Conservation (phyloP, 2,888 invertebrate species). For the Scaptomyza caliginosa region DNA sequence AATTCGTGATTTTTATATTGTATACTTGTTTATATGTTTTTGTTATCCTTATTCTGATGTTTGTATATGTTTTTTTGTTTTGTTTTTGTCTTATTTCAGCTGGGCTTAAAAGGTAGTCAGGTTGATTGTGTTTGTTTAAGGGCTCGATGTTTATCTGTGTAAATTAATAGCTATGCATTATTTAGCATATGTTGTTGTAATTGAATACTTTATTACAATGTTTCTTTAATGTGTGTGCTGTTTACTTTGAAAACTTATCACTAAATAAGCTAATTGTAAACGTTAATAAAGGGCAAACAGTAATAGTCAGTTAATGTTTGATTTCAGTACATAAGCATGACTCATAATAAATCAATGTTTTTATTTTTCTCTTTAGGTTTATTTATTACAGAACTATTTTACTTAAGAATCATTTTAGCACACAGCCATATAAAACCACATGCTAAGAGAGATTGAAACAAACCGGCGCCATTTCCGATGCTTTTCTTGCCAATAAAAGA, state of each 20-base stretch:
- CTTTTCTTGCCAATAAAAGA: neutral
- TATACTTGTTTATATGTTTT: slow-evolving; percentile 52
- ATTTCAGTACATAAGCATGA: too few relatives aligned
- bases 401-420: neutral
- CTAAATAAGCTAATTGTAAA: neutral
- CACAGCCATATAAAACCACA: neutral
- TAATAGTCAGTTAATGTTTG: too few relatives aligned
- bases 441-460: slow-evolving; percentile 1
- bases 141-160: neutral
- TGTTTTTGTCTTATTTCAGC: neutral
- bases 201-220: neutral
- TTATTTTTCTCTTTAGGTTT: too few relatives aligned
- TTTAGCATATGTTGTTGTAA: too few relatives aligned
- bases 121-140: slow-evolving; percentile 5
- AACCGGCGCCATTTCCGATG: slow-evolving; percentile 15
- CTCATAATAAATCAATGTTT: too few relatives aligned
- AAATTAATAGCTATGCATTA: neutral
- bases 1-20: slow-evolving; percentile 58
- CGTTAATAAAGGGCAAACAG: too few relatives aligned
- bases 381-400: too few relatives aligned
- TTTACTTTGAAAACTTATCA: neutral
- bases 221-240: neutral
- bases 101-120: slow-evolving; percentile 4
- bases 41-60: slow-evolving; percentile 4
- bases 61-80: slow-evolving; percentile 34